Base-by-base conservation (phyloP, 2,888 invertebrate genomes). In the Dermolepida albohirtum region DNA sequence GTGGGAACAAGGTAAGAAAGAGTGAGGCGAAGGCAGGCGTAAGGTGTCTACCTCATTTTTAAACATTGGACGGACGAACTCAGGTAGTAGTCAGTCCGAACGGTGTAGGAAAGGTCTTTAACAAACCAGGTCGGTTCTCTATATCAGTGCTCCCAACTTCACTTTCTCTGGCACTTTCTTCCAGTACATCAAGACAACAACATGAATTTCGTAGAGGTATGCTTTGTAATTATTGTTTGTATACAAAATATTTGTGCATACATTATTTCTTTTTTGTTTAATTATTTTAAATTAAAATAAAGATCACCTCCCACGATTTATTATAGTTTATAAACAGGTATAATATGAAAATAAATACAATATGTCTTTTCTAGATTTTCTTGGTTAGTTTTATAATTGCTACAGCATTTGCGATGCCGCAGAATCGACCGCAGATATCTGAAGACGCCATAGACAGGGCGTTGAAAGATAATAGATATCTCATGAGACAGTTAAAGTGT, bases 401-500 rank as follows among this genome's bases (percentile, higher is more conserved):
- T 16, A 64, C 51, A 14, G 67, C 67, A 47, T 12, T 64, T 17
- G 71, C 71, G 12, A 62, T 50, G 17, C 73, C 74, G 40, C 72
- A 74, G 54, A 69, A 72, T n/a, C 70, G 79, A 62, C 85, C 87
- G 2, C 81, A 84, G 16, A 86, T 91, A 49, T 85, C 91, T 0
- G 91, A 91, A 80, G 88, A 89, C 16, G 88, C 88, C 39, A 82
- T 92, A 7, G 89, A 92, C 44, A 86, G 86, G 50, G 90, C 91
- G 0, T 85, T 92, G 66, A 89, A 85, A 73, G 91, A 92, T 82
- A 88, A 88, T 78, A 85, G 91, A 52, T 92, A 91, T 77, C 87
- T 92, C 69, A 87, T 87, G 80, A 86, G 91, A 73, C 91, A 91
- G 79, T 85, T 92, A 64, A 91, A 91, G 80, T 92, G 92, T 77